Percentiles rank a stretch among this genome's conserved stretches.
These are phyloP conservation scores for Nannoperca australis DNA, from an alignment of 2,797 vertebrate genomes.

Conservation along the genomic window DNA sequence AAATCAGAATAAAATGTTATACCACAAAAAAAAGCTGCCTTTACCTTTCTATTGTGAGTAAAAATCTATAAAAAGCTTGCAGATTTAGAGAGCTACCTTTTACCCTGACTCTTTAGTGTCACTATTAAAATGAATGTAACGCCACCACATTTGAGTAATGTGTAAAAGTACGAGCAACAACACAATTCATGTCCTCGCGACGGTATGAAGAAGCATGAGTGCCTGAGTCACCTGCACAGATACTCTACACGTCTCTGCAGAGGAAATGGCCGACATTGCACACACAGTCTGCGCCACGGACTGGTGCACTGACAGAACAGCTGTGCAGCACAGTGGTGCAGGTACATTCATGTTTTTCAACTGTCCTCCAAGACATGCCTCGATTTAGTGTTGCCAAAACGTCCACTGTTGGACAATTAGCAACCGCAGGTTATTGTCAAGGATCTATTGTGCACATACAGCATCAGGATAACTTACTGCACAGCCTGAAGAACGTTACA, in stretches of 20 bases:
- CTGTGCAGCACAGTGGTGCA: not conserved
- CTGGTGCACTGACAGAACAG: not conserved
- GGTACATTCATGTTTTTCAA: not conserved
- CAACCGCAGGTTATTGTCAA: not conserved
- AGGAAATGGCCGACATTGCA: constrained; percentile 4
- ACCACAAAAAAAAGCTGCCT: not conserved
- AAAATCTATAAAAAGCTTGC: not conserved
- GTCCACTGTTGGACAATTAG: not conserved
- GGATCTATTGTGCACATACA: not conserved
- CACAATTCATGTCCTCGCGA: not conserved
- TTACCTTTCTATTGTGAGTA: not conserved
- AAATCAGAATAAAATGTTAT: not conserved
- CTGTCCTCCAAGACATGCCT: not conserved
- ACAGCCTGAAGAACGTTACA: constrained; percentile 12
- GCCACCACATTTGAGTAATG: not conserved
- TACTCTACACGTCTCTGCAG: not conserved
- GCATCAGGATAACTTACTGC: not conserved
- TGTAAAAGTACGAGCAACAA: not conserved
- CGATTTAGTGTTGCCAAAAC: not conserved
- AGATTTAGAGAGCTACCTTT: not conserved
- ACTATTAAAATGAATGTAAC: not conserved
- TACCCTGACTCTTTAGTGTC: not conserved
- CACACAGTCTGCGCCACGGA: not conserved
- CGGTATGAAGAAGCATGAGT: not conserved
- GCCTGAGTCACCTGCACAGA: not conserved